These are phyloP conservation scores for Molorchus minor DNA, from an alignment of 2,888 invertebrate species.

Conservation along the genomic window DNA sequence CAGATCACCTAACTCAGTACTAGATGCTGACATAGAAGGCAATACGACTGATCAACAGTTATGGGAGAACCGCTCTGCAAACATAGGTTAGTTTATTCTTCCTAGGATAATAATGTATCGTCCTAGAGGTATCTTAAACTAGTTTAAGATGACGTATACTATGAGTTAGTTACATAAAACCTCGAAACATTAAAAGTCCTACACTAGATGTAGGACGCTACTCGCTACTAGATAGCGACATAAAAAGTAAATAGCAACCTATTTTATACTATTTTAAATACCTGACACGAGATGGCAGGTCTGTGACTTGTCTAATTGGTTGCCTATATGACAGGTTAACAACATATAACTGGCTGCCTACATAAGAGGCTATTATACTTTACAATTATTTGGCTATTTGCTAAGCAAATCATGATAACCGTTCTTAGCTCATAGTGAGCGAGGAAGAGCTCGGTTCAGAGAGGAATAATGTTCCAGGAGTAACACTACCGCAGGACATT, in stretches of 20 bases:
- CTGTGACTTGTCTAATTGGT: neutral
- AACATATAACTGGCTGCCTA: neutral
- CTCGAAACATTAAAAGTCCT: slow-evolving; percentile 1
- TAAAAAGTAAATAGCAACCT: neutral
- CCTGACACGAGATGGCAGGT: neutral
- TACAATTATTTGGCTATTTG: neutral
- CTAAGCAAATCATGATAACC: neutral
- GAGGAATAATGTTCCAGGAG: slow-evolving; percentile 1
- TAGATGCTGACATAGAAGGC: slow-evolving; percentile 3
- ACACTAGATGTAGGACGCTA: slow-evolving; percentile 5
- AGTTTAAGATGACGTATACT: neutral
- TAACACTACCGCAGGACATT: slow-evolving; percentile 10
- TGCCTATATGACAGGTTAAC: slow-evolving; percentile 1
- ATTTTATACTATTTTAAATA: neutral
- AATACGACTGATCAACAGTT: neutral
- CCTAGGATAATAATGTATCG: neutral
- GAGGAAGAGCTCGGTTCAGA: neutral
- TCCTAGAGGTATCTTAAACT: neutral
- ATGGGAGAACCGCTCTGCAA: neutral
- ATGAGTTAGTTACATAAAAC: neutral
- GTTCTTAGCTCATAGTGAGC: neutral
- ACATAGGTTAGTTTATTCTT: neutral
- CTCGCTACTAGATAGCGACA: neutral
- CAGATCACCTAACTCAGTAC: neutral
- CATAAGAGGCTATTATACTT: neutral